phyloP scores from a whole-genome alignment of 2,797 vertebrate species.

The Epinephelus malabaricus region DNA sequence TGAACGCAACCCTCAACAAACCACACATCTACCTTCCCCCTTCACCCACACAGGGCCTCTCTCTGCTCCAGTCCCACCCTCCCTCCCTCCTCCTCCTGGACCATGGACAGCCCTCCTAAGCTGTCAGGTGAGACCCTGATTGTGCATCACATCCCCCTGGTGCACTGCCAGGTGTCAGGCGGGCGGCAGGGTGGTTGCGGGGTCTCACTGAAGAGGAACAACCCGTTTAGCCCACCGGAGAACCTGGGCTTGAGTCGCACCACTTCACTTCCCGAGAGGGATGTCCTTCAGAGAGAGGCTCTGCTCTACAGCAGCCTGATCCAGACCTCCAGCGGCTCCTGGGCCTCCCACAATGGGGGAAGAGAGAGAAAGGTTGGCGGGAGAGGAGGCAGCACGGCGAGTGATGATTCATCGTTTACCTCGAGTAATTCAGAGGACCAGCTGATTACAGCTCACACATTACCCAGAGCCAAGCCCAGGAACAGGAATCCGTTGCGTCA shows the following conservation, averaged over 20 bases:
- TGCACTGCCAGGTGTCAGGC: slow-evolving; percentile 95
- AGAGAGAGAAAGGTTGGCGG: slow-evolving; percentile 66
- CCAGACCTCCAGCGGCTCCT: slow-evolving; percentile 80
- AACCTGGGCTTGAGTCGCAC: slow-evolving; percentile 88
- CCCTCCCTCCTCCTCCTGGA: slow-evolving; percentile 35
- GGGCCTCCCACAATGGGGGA: slow-evolving; percentile 56
- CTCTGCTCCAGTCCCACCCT: slow-evolving; percentile 13
- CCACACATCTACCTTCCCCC: neutral
- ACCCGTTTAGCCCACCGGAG: slow-evolving; percentile 91
- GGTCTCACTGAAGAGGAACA: slow-evolving; percentile 85
- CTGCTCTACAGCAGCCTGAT: slow-evolving; percentile 93
- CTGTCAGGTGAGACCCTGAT: slow-evolving; percentile 96
- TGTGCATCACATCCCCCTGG: slow-evolving; percentile 98
- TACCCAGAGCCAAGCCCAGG: slow-evolving; percentile 69
- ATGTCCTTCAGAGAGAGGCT: slow-evolving; percentile 91
- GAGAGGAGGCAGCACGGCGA: slow-evolving; percentile 80
- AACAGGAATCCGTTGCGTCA: slow-evolving; percentile 84
- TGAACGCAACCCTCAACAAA: slow-evolving; percentile 58
- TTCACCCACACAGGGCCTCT: slow-evolving; percentile 1
- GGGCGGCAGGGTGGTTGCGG: slow-evolving; percentile 83
- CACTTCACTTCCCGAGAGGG: slow-evolving; percentile 91
- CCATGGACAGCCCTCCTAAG: slow-evolving; percentile 95
- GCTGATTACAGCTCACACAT: slow-evolving; percentile 71
- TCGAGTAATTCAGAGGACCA: slow-evolving; percentile 86
- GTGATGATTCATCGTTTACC: slow-evolving; percentile 83